Evolutionary conservation across 2,888 invertebrate species (phyloP).

Genomic region (Caradrina clavipalpis): DNA sequence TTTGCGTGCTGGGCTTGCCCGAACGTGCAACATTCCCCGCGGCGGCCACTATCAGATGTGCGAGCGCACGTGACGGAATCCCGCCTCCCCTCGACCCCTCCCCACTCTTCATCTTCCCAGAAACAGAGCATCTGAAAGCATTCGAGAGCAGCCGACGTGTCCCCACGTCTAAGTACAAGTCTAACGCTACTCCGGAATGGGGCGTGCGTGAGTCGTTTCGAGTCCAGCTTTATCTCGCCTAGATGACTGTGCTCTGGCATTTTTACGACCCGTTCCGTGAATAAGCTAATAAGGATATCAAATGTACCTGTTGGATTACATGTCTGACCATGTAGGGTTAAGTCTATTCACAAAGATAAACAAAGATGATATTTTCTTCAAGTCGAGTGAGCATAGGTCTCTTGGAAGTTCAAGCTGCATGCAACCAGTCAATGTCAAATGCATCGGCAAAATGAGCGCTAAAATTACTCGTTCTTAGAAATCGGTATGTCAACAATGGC

Average conservation of each 20-base stretch:
- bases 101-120: conserved; percentile 64
- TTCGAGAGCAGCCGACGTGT: conserved; percentile 70
- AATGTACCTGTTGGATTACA: conserved; percentile 60
- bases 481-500: conserved; percentile 70
- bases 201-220: conserved; percentile 75
- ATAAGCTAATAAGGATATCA: conserved; percentile 66
- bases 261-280: conserved; percentile 67
- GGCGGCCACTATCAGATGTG: conserved; percentile 80
- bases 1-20: conserved; percentile 70
- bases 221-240: conserved; percentile 70
- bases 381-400: conserved; percentile 15
- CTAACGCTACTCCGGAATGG: conserved; percentile 71
- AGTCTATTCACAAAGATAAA: conserved; percentile 33
- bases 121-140: conserved; percentile 64
- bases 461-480: conserved; percentile 57
- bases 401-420: conserved; percentile 30
- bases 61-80: conserved; percentile 85
- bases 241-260: conserved; percentile 65
- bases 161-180: conserved; percentile 70
- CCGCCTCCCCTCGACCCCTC: conserved; percentile 57
- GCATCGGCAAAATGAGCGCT: conserved; percentile 40
- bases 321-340: conserved; percentile 56
- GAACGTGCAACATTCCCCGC: conserved; percentile 74
- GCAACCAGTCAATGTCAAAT: conserved; percentile 22
- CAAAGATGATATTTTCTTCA: conserved; percentile 32